Base-by-base conservation (phyloP, 2,888 invertebrate species). In the Sphaeridia pumilis region DNA sequence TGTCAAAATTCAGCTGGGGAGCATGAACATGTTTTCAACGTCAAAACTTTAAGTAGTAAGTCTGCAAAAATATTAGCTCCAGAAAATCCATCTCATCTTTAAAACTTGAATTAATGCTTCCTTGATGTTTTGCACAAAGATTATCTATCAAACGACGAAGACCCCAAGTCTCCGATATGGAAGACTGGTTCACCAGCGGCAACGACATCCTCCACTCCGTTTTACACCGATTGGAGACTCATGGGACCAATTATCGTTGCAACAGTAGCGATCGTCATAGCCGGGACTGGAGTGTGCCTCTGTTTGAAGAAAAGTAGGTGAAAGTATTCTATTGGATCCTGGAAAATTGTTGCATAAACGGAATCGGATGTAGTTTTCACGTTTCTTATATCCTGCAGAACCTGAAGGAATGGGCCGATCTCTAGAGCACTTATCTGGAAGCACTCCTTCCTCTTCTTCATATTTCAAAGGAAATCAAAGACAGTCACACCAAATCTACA, bases 1-100 rank as follows among this genome's bases (percentile, higher is more conserved):
- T 80, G 80, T 1, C 75, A 77, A 65, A 81, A 79, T 66, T 77
- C 78, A 66, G 80, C 80, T 3, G 81, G 81, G 0, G 74, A 77
- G 10, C 78, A 78, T 2, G 74, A 77, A 45, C 74, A 75, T 42
- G 75, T 76, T 59, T 76, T 78, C 60, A 72, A 73, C 54, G 78
- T 80, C 67, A 74, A 73, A 52, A 81, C 80, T 2, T 68, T 76
- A 46, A 75, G 74, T 26, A 38, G 38, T 38, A 38, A 38, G 38
- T 38, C 20, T n/a, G n/a, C n/a, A n/a, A n/a, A n/a, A n/a, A n/a
- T n/a, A n/a, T n/a, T n/a, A n/a, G n/a, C n/a, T n/a, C n/a, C n/a
- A n/a, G n/a, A n/a, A n/a, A n/a, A n/a, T n/a, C n/a, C n/a, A n/a
- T n/a, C n/a, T n/a, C n/a, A n/a, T n/a, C n/a, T n/a, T n/a, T n/a